phyloP scores from a whole-genome alignment of 1,140 invertebrate genomes.

The Drosophila aff. region DNA sequence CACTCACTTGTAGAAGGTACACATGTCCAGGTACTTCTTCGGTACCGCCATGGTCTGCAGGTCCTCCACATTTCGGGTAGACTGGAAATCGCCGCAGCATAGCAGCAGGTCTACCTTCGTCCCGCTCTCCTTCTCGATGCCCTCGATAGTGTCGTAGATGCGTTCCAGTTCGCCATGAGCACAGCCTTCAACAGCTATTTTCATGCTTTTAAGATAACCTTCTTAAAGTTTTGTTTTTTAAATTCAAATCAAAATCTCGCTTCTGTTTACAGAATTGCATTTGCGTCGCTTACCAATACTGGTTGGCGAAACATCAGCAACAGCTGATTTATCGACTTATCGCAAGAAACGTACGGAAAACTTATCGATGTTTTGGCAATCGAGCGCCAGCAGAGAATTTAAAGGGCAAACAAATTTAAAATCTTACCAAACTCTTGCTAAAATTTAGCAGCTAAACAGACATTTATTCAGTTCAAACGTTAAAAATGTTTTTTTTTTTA shows the following conservation, averaged over 20 bases:
- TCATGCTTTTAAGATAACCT: slow-evolving; percentile 88
- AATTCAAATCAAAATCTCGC: slow-evolving; percentile 36
- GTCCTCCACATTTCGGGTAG: slow-evolving; percentile 91
- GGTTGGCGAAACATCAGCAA: neutral
- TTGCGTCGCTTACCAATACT: neutral
- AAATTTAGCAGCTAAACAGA: neutral
- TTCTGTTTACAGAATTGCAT: neutral
- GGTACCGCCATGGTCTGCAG: slow-evolving; percentile 97
- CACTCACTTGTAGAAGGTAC: slow-evolving; percentile 97
- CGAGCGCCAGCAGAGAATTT: neutral
- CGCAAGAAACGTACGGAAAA: neutral
- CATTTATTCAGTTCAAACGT: slow-evolving; percentile 56
- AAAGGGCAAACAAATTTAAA: neutral
- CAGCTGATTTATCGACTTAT: neutral
- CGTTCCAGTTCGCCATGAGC: slow-evolving; percentile 98
- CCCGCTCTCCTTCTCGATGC: slow-evolving; percentile 89
- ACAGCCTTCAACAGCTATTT: slow-evolving; percentile 98
- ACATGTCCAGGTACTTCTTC: slow-evolving; percentile 95
- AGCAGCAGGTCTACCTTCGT: slow-evolving; percentile 95
- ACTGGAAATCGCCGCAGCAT: slow-evolving; percentile 99
- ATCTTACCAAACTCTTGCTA: no score
- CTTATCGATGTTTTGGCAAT: neutral
- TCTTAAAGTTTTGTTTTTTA: slow-evolving; percentile 12
- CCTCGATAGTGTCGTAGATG: slow-evolving; percentile 94
- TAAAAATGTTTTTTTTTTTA: slow-evolving; percentile 68